Evolutionary conservation across 2,888 invertebrate species (phyloP).

Genomic region (Ectemnius cavifrons): DNA sequence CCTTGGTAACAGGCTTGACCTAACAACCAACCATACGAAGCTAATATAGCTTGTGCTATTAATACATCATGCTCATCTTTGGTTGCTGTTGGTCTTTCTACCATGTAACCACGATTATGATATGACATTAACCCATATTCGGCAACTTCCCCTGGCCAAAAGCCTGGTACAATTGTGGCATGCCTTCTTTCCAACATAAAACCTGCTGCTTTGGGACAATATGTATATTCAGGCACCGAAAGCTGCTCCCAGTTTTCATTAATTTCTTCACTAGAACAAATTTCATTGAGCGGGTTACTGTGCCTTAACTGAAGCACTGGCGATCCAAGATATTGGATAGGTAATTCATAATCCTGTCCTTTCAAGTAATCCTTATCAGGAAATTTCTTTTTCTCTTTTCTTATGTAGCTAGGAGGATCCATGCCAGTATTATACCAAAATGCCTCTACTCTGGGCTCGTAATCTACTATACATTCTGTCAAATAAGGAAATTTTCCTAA

Average conservation of each 20-base stretch:
- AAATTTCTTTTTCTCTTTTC: constrained; percentile 72
- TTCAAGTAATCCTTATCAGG: constrained; percentile 73
- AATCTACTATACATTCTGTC: constrained; percentile 83
- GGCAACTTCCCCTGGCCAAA: constrained; percentile 89
- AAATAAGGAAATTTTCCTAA: constrained; percentile 82
- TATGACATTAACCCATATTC: constrained; percentile 90
- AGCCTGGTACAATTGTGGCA: constrained; percentile 89
- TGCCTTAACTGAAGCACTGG: constrained; percentile 86
- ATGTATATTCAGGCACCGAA: constrained; percentile 81
- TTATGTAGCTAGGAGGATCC: constrained; percentile 79
- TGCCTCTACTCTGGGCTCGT: constrained; percentile 89
- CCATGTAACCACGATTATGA: constrained; percentile 83
- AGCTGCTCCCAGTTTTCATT: constrained; percentile 80
- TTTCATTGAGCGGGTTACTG: constrained; percentile 83
- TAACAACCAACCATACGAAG: constrained; percentile 89
- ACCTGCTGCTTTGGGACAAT: constrained; percentile 83
- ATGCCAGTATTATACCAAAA: constrained; percentile 92
- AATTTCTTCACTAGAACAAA: constrained; percentile 80
- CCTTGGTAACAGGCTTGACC: constrained; percentile 89
- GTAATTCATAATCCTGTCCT: constrained; percentile 79
- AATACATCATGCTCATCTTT: constrained; percentile 84
- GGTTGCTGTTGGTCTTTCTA: constrained; percentile 77
- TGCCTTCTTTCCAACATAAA: constrained; percentile 81
- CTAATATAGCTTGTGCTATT: constrained; percentile 86
- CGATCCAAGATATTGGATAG: constrained; percentile 85